Base-by-base conservation (phyloP, 2,113 vertebrate species). In the Odontesthes bonariensis region DNA sequence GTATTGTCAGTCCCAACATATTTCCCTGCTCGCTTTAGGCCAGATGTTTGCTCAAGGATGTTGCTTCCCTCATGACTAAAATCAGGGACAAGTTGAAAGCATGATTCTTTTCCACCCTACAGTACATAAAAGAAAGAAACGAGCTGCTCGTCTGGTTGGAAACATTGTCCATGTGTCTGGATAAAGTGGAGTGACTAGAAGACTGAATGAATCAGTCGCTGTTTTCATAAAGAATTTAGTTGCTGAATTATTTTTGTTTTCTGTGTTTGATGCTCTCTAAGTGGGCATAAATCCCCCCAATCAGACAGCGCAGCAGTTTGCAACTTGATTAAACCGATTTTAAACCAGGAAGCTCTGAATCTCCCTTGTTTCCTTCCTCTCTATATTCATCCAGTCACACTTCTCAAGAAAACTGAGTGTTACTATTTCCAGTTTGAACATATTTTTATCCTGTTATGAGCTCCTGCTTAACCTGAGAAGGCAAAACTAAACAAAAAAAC, bases 1-100 rank as follows among this genome's bases (percentile, higher is more conserved):
- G 5, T 42, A 1, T 59, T 87, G 55, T 70, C 38, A 38, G 69
- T 66, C 44, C 62, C 31, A 31, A 20, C n/a, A 3, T 49, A 23
- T 17, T 38, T 4, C 9, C 16, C 13, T 27, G n/a, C 44, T 22
- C 5, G 11, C 20, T 17, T 56, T 54, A 33, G 65, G 9, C 46
- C 61, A 52, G 22, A 57, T 52, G 60, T 68, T 56, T 71, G 23
- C 44, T 72, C 11, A 5, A 27, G 6, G 5, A 32, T 58, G 55
- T 73, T 31, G 22, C 23, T 27, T 44, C 16, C 16, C 5, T 56
- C 20, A 14, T 53, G 46, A 46, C 19, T 38, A 11, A 12, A 23
- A 42, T 33, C 8, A 33, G 46, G 3, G 27, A 23, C 11, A n/a
- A 6, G 17, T 44, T 9, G 14, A 10, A 32, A 31, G 4, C 1